A percentile compares a stretch with the other conserved stretches of the same genome.
These are phyloP conservation scores for Diabrotica undecimpunctata DNA, from an alignment of 1,140 invertebrate genomes.

Conservation along the genomic window DNA sequence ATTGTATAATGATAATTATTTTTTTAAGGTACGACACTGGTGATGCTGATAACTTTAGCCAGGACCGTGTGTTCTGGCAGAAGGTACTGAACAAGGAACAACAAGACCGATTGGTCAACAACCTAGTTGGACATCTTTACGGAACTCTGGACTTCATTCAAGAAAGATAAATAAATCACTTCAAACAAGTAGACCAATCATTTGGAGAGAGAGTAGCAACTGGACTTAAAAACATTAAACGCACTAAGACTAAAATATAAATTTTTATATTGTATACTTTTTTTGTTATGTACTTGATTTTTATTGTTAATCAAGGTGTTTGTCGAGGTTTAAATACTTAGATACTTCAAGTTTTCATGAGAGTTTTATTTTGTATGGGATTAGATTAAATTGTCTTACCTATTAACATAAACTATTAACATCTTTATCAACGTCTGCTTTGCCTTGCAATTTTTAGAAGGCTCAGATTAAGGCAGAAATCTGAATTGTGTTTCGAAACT, in stretches of 20 bases:
- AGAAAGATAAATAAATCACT: slow-evolving; percentile 75
- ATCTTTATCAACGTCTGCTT: too few relatives aligned
- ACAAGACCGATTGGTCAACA: slow-evolving; percentile 65
- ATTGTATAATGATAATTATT: not conserved
- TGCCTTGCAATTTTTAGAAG: too few relatives aligned
- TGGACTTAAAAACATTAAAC: slow-evolving; percentile 48
- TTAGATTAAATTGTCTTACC: too few relatives aligned
- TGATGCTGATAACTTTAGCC: slow-evolving; percentile 88
- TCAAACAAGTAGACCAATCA: slow-evolving; percentile 63
- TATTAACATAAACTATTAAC: too few relatives aligned
- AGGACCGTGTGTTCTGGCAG: slow-evolving; percentile 77
- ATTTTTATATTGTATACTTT: too few relatives aligned
- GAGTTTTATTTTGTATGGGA: too few relatives aligned
- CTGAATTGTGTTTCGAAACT: too few relatives aligned
- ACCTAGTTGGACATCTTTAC: slow-evolving; percentile 75
- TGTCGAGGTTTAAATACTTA: too few relatives aligned
- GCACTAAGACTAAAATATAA: slow-evolving; percentile 41
- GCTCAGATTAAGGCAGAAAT: too few relatives aligned
- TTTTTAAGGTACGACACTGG: slow-evolving; percentile 62
- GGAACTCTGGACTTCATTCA: slow-evolving; percentile 82
- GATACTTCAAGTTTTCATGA: too few relatives aligned
- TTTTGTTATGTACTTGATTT: too few relatives aligned
- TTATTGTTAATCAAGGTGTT: too few relatives aligned
- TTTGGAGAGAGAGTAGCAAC: slow-evolving; percentile 64
- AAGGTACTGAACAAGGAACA: slow-evolving; percentile 57